A percentile compares a stretch with the other conserved stretches of the same genome.
phyloP scores from a whole-genome alignment of 2,797 vertebrate genomes.

The Sebastes cheni region DNA sequence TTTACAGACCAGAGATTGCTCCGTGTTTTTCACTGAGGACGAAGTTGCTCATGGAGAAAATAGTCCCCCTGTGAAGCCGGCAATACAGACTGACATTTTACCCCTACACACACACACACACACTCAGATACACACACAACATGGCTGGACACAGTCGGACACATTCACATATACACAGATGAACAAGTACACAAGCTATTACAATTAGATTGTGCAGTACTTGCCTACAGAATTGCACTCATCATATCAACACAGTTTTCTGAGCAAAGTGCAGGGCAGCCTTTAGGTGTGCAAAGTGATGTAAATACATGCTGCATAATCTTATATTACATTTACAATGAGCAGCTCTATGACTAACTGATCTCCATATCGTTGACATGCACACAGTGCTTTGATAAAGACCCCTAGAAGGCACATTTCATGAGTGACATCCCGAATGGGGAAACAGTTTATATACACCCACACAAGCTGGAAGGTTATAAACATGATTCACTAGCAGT shows the following conservation, averaged over 20 bases:
- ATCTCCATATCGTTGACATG: constrained; percentile 16
- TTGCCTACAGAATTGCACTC: neutral
- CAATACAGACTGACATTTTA: constrained; percentile 51
- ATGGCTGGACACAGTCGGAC: neutral
- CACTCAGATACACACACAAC: constrained; percentile 8
- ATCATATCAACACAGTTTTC: neutral
- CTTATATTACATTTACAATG: neutral
- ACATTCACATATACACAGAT: constrained; percentile 1
- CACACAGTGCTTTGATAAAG: constrained; percentile 3
- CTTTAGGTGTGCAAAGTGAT: neutral
- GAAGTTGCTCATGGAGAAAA: constrained; percentile 75
- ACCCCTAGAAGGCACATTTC: constrained; percentile 2
- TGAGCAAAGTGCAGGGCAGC: neutral
- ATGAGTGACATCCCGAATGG: constrained; percentile 20
- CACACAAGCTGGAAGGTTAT: constrained; percentile 27
- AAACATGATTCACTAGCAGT: constrained; percentile 34
- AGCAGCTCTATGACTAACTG: neutral
- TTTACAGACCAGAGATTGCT: constrained; percentile 63
- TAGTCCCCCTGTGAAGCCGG: constrained; percentile 60
- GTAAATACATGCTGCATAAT: neutral
- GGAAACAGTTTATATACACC: constrained; percentile 18
- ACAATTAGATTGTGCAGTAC: neutral
- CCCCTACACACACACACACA: constrained; percentile 1
- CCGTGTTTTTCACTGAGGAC: constrained; percentile 54
- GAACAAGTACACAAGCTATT: constrained; percentile 8